A percentile compares a stretch with the other conserved stretches of the same genome.
Conservation (phyloP, 1,140 invertebrate species). For the Diorhabda elongata region DNA sequence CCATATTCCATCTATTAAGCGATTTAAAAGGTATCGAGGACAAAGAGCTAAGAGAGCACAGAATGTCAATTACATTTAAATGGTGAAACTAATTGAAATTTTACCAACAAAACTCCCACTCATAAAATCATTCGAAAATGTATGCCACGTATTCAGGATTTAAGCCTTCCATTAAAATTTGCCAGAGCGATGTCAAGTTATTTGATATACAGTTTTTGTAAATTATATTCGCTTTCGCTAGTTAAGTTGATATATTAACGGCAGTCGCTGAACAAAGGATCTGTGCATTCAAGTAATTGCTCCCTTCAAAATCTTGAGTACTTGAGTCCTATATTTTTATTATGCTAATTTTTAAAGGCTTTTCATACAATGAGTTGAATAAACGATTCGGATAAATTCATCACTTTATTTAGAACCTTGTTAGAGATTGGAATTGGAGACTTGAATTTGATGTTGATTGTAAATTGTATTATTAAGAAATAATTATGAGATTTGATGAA, state of each 20-base stretch:
- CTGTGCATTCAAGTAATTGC: neutral
- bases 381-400: too few species aligned
- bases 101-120: neutral
- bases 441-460: too few species aligned
- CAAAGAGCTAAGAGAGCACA: neutral
- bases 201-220: constrained; percentile 1
- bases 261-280: neutral
- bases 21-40: too few species aligned
- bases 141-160: neutral
- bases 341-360: too few species aligned
- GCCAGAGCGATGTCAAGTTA: neutral
- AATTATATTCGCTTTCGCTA: neutral
- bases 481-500: too few species aligned
- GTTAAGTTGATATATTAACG: neutral
- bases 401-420: too few species aligned
- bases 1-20: too few species aligned
- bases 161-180: neutral
- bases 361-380: too few species aligned
- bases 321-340: too few species aligned
- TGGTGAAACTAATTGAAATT: neutral
- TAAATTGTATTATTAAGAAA: too few species aligned
- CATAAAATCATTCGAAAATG: neutral
- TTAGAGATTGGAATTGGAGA: too few species aligned
- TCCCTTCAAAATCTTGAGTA: too few species aligned
- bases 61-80: neutral